Conservation (phyloP, 2,113 vertebrate species). For the Chionis minor region DNA sequence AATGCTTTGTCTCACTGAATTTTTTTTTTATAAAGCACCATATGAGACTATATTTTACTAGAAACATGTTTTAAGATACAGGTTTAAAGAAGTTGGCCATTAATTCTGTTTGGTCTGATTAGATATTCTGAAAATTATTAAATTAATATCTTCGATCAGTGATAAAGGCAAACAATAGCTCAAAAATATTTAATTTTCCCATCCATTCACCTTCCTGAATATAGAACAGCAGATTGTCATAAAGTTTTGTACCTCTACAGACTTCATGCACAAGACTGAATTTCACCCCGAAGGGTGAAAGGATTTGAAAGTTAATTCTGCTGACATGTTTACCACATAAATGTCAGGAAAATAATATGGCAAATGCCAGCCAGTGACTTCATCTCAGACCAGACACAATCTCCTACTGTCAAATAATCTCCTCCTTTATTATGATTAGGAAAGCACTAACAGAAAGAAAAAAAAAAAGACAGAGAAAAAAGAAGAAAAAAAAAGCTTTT, state of each 20-base stretch:
- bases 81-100: neutral
- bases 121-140: neutral
- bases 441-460: neutral
- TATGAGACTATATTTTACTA: neutral
- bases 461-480: neutral
- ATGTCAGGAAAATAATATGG: neutral
- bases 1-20: neutral
- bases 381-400: neutral
- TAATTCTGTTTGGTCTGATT: neutral
- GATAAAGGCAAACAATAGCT: neutral
- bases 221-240: neutral
- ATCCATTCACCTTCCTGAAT: neutral
- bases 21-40: neutral
- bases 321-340: neutral
- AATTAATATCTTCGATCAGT: neutral
- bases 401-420: neutral
- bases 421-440: neutral
- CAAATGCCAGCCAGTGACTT: neutral
- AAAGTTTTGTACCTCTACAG: neutral
- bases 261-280: neutral
- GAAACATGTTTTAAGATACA: neutral
- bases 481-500: neutral
- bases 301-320: constrained; percentile 1
- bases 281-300: neutral
- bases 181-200: neutral